Evolutionary conservation across 1,140 invertebrate species (phyloP), one percentile per base, ranked within the genome.

Genomic region (Pogonus chalceus): DNA sequence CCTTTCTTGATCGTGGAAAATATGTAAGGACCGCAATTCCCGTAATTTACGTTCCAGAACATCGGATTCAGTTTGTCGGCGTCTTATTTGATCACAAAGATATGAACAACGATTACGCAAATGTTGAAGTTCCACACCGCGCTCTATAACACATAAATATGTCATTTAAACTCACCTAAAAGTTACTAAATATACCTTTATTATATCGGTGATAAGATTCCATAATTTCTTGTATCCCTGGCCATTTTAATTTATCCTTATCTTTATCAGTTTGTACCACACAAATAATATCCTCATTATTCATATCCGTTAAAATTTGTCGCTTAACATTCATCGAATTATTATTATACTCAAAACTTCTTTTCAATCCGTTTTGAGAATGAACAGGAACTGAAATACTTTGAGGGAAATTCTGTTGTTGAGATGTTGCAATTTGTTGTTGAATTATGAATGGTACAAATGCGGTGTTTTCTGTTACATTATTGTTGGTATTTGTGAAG

Each of bases 171-270:
- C 4, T 10, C 37, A 18, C 7, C 3, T 4, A 43, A 18, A 43
- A 43, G 7, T 12, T 10, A 12, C 7, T 12, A 46, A 55, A 12
- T 49, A 56, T 24, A 66, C 65, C 65, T 61, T 60, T 59, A 23
- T 55, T 53, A 57, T 61, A 62, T 54, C 46, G 53, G 14, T 61
- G 56, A 48, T 66, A 66, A 4, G 59, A 60, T 35, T 61, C 55
- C 49, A 64, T 62, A 35, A 66, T 53, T 46, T 63, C 63, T 23
- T 60, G 46, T 21, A 66, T 31, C 14, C 65, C 65, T 16, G 65
- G 63, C 65, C 65, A 66, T 51, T 59, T 31, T 1, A 23, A 14
- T 23, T 51, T 51, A 3, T 18, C 22, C 20, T 46, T 26, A 7
- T 51, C 35, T 22, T 3, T 16, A 23, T 53, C 51, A 20, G 46